These are phyloP conservation scores for Drosophila conformis DNA, from an alignment of 2,888 invertebrate genomes.

Conservation along the genomic window DNA sequence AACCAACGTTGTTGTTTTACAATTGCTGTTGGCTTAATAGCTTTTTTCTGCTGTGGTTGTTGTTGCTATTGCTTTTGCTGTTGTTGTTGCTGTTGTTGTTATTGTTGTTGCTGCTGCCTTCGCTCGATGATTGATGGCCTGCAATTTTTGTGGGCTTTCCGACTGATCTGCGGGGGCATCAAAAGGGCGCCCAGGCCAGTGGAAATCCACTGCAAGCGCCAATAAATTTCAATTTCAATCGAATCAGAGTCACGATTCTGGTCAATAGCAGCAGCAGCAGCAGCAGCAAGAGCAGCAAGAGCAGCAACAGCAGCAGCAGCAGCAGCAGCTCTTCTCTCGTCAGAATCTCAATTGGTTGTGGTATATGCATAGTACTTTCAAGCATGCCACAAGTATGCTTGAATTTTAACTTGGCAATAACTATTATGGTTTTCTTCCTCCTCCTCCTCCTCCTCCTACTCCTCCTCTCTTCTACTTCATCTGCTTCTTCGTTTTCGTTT, in stretches of 20 bases:
- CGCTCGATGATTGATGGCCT: constrained; percentile 62
- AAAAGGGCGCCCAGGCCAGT: background rate
- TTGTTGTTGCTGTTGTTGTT: constrained; percentile 1
- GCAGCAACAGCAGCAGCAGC: rapidly evolving
- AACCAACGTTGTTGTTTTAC: constrained; percentile 30
- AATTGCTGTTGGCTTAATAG: constrained; percentile 28
- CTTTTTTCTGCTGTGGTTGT: background rate
- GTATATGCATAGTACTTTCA: constrained; percentile 12
- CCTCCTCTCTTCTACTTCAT: background rate
- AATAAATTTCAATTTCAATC: constrained; percentile 12
- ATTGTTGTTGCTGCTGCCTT: background rate
- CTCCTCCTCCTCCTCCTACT: background rate
- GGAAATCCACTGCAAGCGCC: constrained; percentile 1
- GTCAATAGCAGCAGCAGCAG: constrained; percentile 5
- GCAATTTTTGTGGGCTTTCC: constrained; percentile 37
- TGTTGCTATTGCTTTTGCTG: background rate
- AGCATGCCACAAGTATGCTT: constrained; percentile 30
- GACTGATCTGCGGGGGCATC: constrained; percentile 30
- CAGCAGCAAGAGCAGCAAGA: background rate
- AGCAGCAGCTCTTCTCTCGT: background rate
- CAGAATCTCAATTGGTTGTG: constrained; percentile 1
- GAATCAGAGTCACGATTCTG: constrained; percentile 8
- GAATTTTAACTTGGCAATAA: constrained; percentile 2
- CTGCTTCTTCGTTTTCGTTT: background rate
- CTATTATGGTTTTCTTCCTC: constrained; percentile 13